phyloP scores from a whole-genome alignment of 2,888 invertebrate genomes.

The Cantharis flavilabris region DNA sequence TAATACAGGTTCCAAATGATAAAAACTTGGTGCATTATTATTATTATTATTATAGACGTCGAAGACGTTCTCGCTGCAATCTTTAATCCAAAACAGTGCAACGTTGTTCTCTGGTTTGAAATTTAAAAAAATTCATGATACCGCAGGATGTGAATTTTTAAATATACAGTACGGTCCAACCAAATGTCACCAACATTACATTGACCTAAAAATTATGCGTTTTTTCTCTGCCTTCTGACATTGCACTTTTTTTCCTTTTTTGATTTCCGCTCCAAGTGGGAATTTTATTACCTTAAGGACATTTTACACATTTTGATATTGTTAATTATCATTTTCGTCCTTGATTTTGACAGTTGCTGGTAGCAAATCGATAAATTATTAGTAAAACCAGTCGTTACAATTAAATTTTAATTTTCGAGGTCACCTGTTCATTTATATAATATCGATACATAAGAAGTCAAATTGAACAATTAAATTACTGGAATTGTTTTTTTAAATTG shows the following conservation, averaged over 20 bases:
- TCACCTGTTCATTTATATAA: neutral
- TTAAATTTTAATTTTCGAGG: slow-evolving; percentile 1
- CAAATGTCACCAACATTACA: neutral
- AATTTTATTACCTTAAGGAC: neutral
- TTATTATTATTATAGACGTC: neutral
- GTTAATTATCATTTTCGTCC: neutral
- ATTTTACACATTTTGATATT: neutral
- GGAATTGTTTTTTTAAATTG: neutral
- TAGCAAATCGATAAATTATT: neutral
- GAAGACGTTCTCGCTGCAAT: neutral
- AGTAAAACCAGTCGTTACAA: neutral
- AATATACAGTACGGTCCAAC: neutral
- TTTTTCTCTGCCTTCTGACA: neutral
- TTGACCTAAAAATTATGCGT: neutral
- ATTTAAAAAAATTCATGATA: neutral
- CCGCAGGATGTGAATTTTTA: neutral
- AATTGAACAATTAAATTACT: neutral
- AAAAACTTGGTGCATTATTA: neutral
- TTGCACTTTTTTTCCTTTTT: neutral
- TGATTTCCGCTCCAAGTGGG: neutral
- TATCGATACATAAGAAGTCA: neutral
- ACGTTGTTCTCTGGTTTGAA: neutral
- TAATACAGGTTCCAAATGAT: neutral
- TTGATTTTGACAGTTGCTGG: neutral
- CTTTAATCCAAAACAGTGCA: neutral